Percentiles rank a stretch among this genome's conserved stretches.
Conservation (phyloP, 2,113 vertebrate genomes). For the Hippoglossus stenolepis region DNA sequence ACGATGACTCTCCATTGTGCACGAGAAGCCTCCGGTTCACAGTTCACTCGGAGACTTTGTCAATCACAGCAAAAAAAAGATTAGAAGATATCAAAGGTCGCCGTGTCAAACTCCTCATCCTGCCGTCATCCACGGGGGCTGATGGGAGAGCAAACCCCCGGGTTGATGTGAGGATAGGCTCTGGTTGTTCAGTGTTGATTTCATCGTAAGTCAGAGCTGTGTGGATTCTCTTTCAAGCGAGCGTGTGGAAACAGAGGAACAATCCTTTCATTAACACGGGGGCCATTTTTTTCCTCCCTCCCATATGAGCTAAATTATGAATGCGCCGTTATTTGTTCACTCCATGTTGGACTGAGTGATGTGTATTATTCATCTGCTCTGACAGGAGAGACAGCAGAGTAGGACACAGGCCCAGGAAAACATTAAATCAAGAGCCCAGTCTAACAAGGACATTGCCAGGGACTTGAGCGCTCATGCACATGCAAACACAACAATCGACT, state of each 20-base stretch:
- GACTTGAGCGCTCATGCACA: constrained; percentile 56
- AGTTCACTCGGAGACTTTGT: constrained; percentile 64
- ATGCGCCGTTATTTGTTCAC: constrained; percentile 79
- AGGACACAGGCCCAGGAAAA: constrained; percentile 48
- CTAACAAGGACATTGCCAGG: constrained; percentile 51
- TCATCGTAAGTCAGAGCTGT: background rate
- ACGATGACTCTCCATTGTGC: constrained; percentile 42
- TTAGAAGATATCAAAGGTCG: constrained; percentile 69
- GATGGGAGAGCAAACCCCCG: constrained; percentile 25
- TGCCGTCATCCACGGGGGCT: constrained; percentile 25
- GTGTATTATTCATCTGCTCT: constrained; percentile 77
- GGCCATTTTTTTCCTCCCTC: constrained; percentile 35
- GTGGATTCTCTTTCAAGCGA: constrained; percentile 6
- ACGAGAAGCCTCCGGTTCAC: constrained; percentile 56
- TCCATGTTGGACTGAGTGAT: constrained; percentile 69
- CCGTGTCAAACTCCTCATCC: constrained; percentile 52
- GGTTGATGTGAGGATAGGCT: constrained; percentile 4
- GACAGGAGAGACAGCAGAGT: constrained; percentile 63
- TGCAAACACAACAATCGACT: constrained; percentile 48
- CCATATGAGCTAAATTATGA: constrained; percentile 74
- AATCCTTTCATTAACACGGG: constrained; percentile 59
- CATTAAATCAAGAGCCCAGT: constrained; percentile 30
- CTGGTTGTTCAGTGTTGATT: constrained; percentile 4
- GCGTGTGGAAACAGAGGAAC: constrained; percentile 34
- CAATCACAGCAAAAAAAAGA: constrained; percentile 67